Conservation (phyloP, 2,888 invertebrate genomes). For the Ptilodon capucinus region DNA sequence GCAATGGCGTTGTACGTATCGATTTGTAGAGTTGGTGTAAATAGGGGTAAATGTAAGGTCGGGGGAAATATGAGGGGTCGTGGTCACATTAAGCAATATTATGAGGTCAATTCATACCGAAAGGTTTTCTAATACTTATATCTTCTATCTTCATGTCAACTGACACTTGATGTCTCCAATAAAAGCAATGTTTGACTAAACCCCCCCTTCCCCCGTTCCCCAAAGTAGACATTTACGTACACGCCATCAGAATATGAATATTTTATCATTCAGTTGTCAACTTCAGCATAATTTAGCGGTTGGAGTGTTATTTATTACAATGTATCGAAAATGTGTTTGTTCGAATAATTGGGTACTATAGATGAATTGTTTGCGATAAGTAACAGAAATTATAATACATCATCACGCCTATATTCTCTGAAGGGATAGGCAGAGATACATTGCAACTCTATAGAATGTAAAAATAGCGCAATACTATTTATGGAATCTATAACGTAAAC, state of each 20-base stretch:
- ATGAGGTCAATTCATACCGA: not conserved
- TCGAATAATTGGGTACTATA: not conserved
- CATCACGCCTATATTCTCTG: too few relatives aligned
- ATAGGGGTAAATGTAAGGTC: too few relatives aligned
- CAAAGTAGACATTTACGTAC: not conserved
- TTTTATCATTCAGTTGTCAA: slow-evolving; percentile 26
- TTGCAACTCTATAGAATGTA: too few relatives aligned
- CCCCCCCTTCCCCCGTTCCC: not conserved
- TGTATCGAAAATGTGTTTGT: not conserved
- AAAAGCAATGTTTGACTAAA: slow-evolving; percentile 3
- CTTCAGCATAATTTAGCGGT: slow-evolving; percentile 9
- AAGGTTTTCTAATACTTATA: not conserved
- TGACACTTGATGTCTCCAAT: slow-evolving; percentile 1
- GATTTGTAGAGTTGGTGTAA: too few relatives aligned
- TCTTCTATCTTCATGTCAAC: slow-evolving; percentile 1
- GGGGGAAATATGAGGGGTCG: too few relatives aligned
- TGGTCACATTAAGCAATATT: not conserved
- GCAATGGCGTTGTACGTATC: too few relatives aligned
- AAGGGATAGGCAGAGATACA: too few relatives aligned
- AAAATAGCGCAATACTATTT: not conserved
- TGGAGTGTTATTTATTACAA: slow-evolving; percentile 1
- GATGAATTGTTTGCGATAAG: not conserved
- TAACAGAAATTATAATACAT: not conserved
- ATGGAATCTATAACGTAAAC: slow-evolving; percentile 3
- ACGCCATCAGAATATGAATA: slow-evolving; percentile 32